Conservation (phyloP, 2,797 vertebrate species). For the Lagodon rhomboides region DNA sequence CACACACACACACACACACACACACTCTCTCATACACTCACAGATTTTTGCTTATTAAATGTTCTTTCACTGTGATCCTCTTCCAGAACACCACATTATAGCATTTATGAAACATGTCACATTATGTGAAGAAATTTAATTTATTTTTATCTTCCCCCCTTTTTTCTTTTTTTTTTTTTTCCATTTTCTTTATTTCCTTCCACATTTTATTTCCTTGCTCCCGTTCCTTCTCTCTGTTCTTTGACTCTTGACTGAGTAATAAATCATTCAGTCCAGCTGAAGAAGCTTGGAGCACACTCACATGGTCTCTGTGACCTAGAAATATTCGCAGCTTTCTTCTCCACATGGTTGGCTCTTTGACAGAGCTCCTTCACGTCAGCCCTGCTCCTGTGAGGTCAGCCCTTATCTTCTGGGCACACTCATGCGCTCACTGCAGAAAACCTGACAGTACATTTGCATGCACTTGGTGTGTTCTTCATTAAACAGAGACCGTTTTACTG, state of each 20-base stretch:
- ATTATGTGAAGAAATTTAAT: slow-evolving; percentile 28
- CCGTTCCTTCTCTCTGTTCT: slow-evolving; percentile 40
- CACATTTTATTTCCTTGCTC: slow-evolving; percentile 42
- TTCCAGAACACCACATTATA: slow-evolving; percentile 8
- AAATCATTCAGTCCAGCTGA: slow-evolving; percentile 75
- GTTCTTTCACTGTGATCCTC: slow-evolving; percentile 1
- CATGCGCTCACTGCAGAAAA: slow-evolving; percentile 12
- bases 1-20: background rate
- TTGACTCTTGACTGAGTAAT: slow-evolving; percentile 66
- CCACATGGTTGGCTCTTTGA: slow-evolving; percentile 71
- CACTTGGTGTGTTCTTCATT: background rate
- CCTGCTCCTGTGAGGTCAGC: slow-evolving; percentile 46
- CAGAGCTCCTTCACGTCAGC: slow-evolving; percentile 60
- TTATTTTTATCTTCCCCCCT: slow-evolving; percentile 21
- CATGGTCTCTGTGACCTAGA: slow-evolving; percentile 73
- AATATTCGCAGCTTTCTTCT: slow-evolving; percentile 66
- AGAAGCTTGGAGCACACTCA: slow-evolving; percentile 60
- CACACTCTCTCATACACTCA: background rate
- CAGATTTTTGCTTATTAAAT: background rate
- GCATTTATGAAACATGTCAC: slow-evolving; percentile 16
- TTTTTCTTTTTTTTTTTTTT: slow-evolving; percentile 15
- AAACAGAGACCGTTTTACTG: background rate
- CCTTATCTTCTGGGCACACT: slow-evolving; percentile 45
- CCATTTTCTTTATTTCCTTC: slow-evolving; percentile 37
- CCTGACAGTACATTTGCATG: background rate